Evolutionary conservation across 2,888 invertebrate species (phyloP).

Genomic region (Exephanes ischioxanthus): DNA sequence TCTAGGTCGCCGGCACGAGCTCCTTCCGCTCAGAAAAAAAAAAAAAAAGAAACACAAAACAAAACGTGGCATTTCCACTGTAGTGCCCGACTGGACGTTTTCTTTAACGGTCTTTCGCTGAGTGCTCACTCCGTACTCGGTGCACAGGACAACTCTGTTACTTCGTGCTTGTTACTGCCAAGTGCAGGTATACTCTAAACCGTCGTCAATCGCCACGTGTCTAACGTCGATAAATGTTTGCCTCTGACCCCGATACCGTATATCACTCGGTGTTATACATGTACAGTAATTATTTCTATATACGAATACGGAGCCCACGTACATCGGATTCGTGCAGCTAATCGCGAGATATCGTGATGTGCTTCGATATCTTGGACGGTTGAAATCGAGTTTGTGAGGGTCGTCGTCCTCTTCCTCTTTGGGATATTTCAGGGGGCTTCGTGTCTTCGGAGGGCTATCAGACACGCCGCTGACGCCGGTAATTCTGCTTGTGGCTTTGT

Average conservation of each 20-base stretch:
- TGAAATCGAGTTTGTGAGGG: background rate
- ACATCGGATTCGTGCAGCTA: too few species aligned
- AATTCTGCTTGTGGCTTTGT: too few species aligned
- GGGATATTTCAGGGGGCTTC: background rate
- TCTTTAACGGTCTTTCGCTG: slow-evolving; percentile 3
- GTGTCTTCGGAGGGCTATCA: too few species aligned
- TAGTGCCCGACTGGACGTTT: slow-evolving; percentile 4
- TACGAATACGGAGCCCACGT: too few species aligned
- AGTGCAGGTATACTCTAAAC: background rate
- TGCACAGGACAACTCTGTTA: background rate
- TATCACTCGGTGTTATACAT: background rate
- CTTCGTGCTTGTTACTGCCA: slow-evolving; percentile 1
- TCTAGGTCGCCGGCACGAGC: background rate
- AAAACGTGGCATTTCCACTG: background rate
- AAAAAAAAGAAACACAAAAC: background rate
- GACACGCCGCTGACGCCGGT: too few species aligned
- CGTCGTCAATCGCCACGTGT: slow-evolving; percentile 2
- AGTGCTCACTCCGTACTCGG: background rate
- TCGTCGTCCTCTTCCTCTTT: background rate
- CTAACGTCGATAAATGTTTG: slow-evolving; percentile 9
- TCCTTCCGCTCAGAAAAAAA: background rate
- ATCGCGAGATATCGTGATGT: background rate
- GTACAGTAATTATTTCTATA: too few species aligned
- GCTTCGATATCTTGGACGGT: background rate
- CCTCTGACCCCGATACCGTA: background rate